phyloP scores from a whole-genome alignment of 2,113 vertebrate genomes.

The Pangasianodon hypophthalmus region DNA sequence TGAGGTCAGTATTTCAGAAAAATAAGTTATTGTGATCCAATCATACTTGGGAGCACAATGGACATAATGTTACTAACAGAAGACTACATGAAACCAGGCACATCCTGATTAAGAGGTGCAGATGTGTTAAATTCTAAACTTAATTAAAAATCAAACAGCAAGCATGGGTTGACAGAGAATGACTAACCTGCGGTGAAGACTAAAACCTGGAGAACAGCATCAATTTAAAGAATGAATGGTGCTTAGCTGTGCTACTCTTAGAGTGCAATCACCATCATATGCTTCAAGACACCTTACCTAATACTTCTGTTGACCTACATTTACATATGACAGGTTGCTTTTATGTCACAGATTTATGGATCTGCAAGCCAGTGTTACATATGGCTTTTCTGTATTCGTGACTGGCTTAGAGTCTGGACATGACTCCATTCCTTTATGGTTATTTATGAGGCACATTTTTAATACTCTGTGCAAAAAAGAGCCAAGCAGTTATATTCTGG shows the following conservation, averaged over 20 bases:
- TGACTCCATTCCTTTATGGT: neutral
- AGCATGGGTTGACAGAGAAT: neutral
- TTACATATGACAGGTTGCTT: slow-evolving; percentile 19
- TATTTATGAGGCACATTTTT: slow-evolving; percentile 43
- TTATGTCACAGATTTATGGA: slow-evolving; percentile 18
- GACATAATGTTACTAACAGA: slow-evolving; percentile 13
- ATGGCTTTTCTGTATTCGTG: slow-evolving; percentile 31
- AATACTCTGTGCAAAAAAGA: slow-evolving; percentile 46
- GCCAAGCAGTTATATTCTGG: slow-evolving; percentile 5
- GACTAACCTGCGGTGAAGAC: neutral
- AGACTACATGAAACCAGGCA: slow-evolving; percentile 9
- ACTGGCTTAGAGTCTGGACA: slow-evolving; percentile 10
- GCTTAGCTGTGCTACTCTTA: slow-evolving; percentile 8
- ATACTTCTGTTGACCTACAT: slow-evolving; percentile 28
- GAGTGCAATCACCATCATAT: slow-evolving; percentile 14
- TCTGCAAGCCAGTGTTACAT: slow-evolving; percentile 30
- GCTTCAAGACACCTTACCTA: slow-evolving; percentile 22
- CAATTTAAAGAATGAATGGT: slow-evolving; percentile 20
- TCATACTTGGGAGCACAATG: slow-evolving; percentile 19
- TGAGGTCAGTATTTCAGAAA: slow-evolving; percentile 33
- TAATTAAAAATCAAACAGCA: slow-evolving; percentile 16
- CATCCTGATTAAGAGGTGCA: neutral
- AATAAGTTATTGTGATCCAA: slow-evolving; percentile 4
- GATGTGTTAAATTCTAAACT: slow-evolving; percentile 2
- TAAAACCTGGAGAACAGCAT: slow-evolving; percentile 28